Evolutionary conservation across 2,113 vertebrate genomes (phyloP).

Genomic region (Polypterus senegalus): DNA sequence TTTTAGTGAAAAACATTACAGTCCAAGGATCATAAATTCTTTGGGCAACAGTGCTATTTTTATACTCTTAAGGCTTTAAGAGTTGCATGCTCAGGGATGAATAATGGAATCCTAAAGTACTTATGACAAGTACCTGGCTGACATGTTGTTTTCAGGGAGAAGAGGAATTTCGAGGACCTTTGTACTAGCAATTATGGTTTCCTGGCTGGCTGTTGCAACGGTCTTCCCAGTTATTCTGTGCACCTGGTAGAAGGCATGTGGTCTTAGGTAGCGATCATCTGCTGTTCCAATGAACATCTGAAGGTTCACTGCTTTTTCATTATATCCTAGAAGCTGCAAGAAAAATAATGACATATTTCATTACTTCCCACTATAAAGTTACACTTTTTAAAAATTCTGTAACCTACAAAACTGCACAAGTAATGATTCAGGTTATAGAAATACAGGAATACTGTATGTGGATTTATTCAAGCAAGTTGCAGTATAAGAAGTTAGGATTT

Average conservation of each 20-base stretch:
- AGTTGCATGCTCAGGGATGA: constrained; percentile 28
- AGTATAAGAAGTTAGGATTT: no score
- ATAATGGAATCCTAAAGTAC: constrained; percentile 21
- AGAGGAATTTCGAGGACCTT: constrained; percentile 96
- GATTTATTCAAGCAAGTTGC: no score
- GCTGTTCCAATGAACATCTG: constrained; percentile 98
- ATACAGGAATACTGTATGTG: no score
- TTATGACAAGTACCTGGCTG: constrained; percentile 68
- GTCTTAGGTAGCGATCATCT: constrained; percentile 89
- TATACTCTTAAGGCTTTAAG: constrained; percentile 14
- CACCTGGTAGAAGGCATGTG: constrained; percentile 97
- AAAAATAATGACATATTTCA: constrained; percentile 20
- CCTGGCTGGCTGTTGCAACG: constrained; percentile 91
- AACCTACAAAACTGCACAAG: no score
- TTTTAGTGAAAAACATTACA: constrained; percentile 26
- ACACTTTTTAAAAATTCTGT: no score
- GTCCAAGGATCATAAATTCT: constrained; percentile 10
- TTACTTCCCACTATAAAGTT: no score
- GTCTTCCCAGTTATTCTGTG: constrained; percentile 97
- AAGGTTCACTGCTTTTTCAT: constrained; percentile 85
- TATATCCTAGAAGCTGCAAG: constrained; percentile 83
- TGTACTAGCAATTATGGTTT: constrained; percentile 82
- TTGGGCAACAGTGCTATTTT: constrained; percentile 14
- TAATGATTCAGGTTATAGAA: no score
- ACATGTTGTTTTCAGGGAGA: constrained; percentile 93